Evolutionary conservation across 2,888 invertebrate species (phyloP), one percentile per base, ranked within the genome.

Genomic region (Selenia dentaria): DNA sequence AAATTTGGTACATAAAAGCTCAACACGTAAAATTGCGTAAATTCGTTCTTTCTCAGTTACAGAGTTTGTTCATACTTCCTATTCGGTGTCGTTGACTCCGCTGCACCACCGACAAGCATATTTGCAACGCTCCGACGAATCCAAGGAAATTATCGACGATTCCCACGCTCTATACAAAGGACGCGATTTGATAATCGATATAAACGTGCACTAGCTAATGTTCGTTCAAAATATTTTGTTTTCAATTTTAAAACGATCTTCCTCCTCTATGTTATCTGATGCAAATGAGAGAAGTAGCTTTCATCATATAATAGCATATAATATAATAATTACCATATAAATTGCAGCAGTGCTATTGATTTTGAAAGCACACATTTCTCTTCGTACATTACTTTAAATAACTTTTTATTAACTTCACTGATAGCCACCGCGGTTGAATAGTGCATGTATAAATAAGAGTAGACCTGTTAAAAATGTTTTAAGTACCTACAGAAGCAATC

Each of bases 121-220:
- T 80, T 79, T 72, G 77, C 70, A 76, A 78, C 79, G 82, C 80
- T 75, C 68, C 72, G 78, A 63, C 63, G 79, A 64, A 60, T 71
- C 63, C 60, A 67, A 70, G 74, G 66, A 73, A 73, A 65, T 62
- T 67, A 70, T 67, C 66, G 62, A 67, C 54, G 52, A 63, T 80
- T 82, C 81, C 76, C 81, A 81, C 82, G 80, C 63, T 73, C 61
- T 59, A 56, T 57, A 55, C 31, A 33, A 55, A 58, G 57, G 53
- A 56, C 50, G 27, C 45, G 46, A 59, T 52, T 59, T 52, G 50
- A 53, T 47, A 49, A 54, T 55, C 52, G 51, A 44, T 48, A 51
- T 50, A 22, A 31, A 31, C 39, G 25, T 34, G 11, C 57, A 25
- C 8, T 8, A 3, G 25, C 10, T 25, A 10, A 25, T 22, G 8